Evolutionary conservation across 2,113 vertebrate species (phyloP).

Genomic region (Coryphaenoides rupestris): DNA sequence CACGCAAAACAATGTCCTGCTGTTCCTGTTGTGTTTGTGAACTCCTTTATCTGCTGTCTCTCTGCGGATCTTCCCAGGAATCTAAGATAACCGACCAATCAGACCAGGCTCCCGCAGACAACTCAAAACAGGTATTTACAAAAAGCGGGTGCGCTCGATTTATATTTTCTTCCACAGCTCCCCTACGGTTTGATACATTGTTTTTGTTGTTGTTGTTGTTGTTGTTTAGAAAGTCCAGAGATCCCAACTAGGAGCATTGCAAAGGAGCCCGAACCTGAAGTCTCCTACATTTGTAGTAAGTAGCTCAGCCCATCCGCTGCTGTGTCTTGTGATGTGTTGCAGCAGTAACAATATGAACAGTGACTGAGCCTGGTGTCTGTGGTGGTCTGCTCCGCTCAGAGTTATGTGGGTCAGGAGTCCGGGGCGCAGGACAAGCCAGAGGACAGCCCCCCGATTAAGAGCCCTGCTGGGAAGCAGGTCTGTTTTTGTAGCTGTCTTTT

Average conservation of each 20-base stretch:
- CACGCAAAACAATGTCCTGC: background rate
- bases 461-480: conserved; percentile 42
- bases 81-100: conserved; percentile 1
- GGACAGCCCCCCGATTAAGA: conserved; percentile 18
- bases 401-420: conserved; percentile 16
- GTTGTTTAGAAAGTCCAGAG: conserved; percentile 11
- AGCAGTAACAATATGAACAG: too few species aligned
- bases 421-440: conserved; percentile 9
- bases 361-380: background rate
- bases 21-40: background rate
- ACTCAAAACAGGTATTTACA: conserved; percentile 39
- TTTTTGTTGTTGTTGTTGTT: background rate
- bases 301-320: background rate
- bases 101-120: conserved; percentile 13
- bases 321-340: background rate
- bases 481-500: conserved; percentile 12
- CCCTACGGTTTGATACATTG: background rate
- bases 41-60: background rate
- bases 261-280: conserved; percentile 41
- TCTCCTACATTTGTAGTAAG: conserved; percentile 43
- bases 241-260: conserved; percentile 31
- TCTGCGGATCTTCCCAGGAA: background rate
- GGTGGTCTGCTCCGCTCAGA: conserved; percentile 33
- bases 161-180: background rate
- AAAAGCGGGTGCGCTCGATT: background rate